Conservation (phyloP, 1,140 invertebrate genomes). For the Drosophila equinoxialis region DNA sequence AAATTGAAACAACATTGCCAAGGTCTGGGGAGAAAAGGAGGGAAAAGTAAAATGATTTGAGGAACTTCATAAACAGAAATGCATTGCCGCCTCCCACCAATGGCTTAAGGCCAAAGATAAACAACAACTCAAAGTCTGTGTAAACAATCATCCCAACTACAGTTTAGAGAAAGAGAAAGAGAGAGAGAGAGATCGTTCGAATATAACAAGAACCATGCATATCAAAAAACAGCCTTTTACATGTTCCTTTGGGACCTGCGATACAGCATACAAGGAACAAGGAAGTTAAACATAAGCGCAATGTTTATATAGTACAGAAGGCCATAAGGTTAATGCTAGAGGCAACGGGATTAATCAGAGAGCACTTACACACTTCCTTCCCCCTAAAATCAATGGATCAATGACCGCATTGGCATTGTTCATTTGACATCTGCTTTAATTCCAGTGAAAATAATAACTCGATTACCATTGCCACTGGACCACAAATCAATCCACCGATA, state of each 20-base stretch:
- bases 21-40: background rate
- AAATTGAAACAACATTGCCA: conserved; percentile 30
- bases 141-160: conserved; percentile 40
- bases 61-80: conserved; percentile 54
- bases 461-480: conserved; percentile 33
- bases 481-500: conserved; percentile 46
- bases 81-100: conserved; percentile 12
- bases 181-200: conserved; percentile 2
- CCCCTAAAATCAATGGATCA: conserved; percentile 45
- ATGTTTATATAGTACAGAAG: conserved; percentile 54
- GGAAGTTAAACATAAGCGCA: conserved; percentile 50
- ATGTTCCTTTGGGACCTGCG: conserved; percentile 46
- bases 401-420: conserved; percentile 46
- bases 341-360: conserved; percentile 56
- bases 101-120: conserved; percentile 34
- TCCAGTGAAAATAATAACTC: conserved; percentile 51
- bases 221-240: conserved; percentile 13
- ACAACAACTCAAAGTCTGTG: conserved; percentile 39
- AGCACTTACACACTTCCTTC: conserved; percentile 34
- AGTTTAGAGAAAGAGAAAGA: conserved; percentile 1
- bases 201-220: conserved; percentile 19
- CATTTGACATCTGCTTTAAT: conserved; percentile 69
- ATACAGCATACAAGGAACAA: background rate
- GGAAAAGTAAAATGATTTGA: conserved; percentile 14
- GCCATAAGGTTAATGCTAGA: conserved; percentile 32